phyloP scores from a whole-genome alignment of 2,888 invertebrate species.

The Acanthopleura granulata region DNA sequence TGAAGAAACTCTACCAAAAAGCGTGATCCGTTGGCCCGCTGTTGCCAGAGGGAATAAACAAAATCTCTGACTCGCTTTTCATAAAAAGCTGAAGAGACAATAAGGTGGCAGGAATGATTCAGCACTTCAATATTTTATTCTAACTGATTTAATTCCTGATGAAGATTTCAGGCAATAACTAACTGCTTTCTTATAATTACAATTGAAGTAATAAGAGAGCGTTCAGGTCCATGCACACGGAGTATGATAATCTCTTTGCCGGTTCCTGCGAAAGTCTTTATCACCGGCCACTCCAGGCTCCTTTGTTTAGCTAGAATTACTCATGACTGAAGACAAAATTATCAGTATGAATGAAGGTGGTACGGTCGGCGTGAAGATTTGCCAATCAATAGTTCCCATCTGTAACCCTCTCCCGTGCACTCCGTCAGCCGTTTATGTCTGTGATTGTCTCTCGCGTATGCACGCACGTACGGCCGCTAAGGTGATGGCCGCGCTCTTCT shows the following conservation, averaged over 20 bases:
- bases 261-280: slow-evolving; percentile 1
- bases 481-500: too few species aligned
- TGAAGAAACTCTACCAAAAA: slow-evolving; percentile 8
- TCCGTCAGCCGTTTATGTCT: neutral
- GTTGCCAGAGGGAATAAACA: slow-evolving; percentile 15
- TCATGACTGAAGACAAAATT: slow-evolving; percentile 12
- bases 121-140: slow-evolving; percentile 5
- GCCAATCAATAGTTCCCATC: slow-evolving; percentile 12
- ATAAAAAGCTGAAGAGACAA: slow-evolving; percentile 11
- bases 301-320: slow-evolving; percentile 9
- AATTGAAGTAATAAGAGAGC: slow-evolving; percentile 11
- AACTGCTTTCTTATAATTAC: slow-evolving; percentile 17
- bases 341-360: slow-evolving; percentile 14
- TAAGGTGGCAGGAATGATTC: neutral
- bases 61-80: neutral
- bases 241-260: slow-evolving; percentile 7
- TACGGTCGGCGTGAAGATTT: slow-evolving; percentile 10
- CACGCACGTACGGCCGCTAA: too few species aligned
- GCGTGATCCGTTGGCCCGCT: slow-evolving; percentile 9
- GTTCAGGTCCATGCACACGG: slow-evolving; percentile 3
- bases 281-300: neutral
- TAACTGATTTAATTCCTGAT: slow-evolving; percentile 1
- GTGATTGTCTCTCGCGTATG: too few species aligned
- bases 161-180: slow-evolving; percentile 18
- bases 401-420: slow-evolving; percentile 6